Percentiles rank a stretch among this genome's conserved stretches.
phyloP scores from a whole-genome alignment of 2,113 vertebrate species.

The Bubo bubo region DNA sequence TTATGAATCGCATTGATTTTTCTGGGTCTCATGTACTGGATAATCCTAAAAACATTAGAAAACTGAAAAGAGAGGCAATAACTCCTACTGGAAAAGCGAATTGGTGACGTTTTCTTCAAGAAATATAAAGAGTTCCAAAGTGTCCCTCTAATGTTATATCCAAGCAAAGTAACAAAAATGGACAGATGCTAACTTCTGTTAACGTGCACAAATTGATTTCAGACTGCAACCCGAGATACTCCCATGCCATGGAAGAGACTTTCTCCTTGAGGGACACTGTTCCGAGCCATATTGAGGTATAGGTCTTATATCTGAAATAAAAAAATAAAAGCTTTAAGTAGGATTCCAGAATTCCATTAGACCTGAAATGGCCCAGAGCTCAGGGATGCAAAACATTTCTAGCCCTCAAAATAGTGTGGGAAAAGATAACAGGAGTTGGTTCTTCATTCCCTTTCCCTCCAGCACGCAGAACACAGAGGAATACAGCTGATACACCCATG shows the following conservation, averaged over 20 bases:
- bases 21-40: background rate
- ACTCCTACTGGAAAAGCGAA: background rate
- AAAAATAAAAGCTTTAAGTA: background rate
- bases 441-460: background rate
- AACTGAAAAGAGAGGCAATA: background rate
- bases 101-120: background rate
- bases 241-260: background rate
- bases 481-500: background rate
- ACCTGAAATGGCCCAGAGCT: background rate
- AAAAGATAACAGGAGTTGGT: background rate
- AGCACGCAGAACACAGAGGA: background rate
- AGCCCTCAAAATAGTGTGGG: background rate
- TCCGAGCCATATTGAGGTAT: background rate
- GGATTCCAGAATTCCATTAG: background rate
- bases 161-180: background rate
- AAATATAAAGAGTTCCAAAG: background rate
- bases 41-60: background rate
- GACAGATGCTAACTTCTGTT: background rate
- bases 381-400: background rate
- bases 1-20: background rate
- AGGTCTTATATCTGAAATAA: background rate
- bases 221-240: background rate
- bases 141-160: background rate
- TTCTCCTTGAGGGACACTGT: background rate
- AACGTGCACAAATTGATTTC: background rate